Conservation (phyloP, 1,140 invertebrate genomes). For the Caenorhabditis remanei region DNA sequence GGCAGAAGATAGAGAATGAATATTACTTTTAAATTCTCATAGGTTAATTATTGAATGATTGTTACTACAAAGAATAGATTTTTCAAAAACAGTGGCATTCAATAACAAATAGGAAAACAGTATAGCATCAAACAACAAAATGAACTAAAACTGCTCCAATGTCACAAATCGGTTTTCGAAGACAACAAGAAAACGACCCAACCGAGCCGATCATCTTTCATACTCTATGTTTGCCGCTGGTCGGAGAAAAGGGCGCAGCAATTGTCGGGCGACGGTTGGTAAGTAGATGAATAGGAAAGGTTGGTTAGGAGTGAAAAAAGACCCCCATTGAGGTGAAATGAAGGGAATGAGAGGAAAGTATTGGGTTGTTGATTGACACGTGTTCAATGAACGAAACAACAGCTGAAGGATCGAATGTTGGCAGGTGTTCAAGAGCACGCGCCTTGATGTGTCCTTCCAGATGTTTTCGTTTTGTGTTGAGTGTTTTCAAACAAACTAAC, state of each 20-base stretch:
- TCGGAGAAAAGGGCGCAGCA: conserved; percentile 27
- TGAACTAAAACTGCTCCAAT: background rate
- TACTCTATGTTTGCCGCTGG: conserved; percentile 32
- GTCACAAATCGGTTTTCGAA: background rate
- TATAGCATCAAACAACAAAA: no score
- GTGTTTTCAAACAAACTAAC: background rate
- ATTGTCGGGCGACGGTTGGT: conserved; percentile 41
- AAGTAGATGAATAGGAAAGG: conserved; percentile 28
- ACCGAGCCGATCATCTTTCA: conserved; percentile 44
- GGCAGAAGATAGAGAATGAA: background rate
- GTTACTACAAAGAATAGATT: no score
- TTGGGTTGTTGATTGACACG: background rate
- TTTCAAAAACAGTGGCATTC: no score
- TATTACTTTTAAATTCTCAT: background rate
- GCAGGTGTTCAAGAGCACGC: conserved; percentile 21
- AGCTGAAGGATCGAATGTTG: conserved; percentile 26
- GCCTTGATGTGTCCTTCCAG: background rate
- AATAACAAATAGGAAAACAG: background rate
- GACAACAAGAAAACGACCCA: conserved; percentile 22
- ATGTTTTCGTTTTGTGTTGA: background rate
- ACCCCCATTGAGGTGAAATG: background rate
- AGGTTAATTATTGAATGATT: background rate
- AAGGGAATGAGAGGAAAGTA: background rate
- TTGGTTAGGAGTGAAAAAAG: background rate
- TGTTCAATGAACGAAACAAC: conserved; percentile 8